Evolutionary conservation across 1,140 invertebrate species (phyloP), one percentile per base, ranked within the genome.

Genomic region (Apis dorsata): DNA sequence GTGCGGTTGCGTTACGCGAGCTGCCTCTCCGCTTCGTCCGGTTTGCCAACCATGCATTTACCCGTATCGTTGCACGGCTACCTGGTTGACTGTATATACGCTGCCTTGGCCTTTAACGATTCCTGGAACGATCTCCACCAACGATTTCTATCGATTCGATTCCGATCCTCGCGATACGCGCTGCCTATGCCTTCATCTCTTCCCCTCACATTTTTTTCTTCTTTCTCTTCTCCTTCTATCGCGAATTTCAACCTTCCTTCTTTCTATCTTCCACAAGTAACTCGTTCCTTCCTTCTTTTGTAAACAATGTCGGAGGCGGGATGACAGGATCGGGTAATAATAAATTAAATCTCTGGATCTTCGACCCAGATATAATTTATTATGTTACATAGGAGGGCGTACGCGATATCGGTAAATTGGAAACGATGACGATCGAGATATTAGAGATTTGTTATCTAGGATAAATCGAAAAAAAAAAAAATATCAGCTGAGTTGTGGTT

Each of bases 21-120:
- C 68, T n/a, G 44, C 21, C 70, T 86, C 83, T 71, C 63, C 65
- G 74, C 82, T 78, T 65, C 15, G 81, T 86, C 78, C 87, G 81
- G 84, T 86, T 89, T 76, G 73, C 73, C 51, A 62, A 3, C 53
- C 84, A 80, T 88, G 66, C 79, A 85, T 88, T 88, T 88, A 88
- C 73, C 77, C 71, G 72, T 85, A 72, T 87, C 63, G 79, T 72
- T 80, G 63, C 78, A 75, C 75, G 55, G 59, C 62, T 83, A 62
- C 75, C 66, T 63, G 71, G 62, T 57, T 75, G 72, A 34, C 63
- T 53, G 60, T 57, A 9, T 85, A 74, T 69, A 34, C 79, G 71
- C 84, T 85, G 69, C 88, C 86, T 89, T 86, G 86, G 86, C 83
- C 86, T 89, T 90, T 88, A 80, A 80, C 85, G 79, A 88, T 88